Conservation (phyloP, 2,797 vertebrate genomes). For the Pangasius krempfi region DNA sequence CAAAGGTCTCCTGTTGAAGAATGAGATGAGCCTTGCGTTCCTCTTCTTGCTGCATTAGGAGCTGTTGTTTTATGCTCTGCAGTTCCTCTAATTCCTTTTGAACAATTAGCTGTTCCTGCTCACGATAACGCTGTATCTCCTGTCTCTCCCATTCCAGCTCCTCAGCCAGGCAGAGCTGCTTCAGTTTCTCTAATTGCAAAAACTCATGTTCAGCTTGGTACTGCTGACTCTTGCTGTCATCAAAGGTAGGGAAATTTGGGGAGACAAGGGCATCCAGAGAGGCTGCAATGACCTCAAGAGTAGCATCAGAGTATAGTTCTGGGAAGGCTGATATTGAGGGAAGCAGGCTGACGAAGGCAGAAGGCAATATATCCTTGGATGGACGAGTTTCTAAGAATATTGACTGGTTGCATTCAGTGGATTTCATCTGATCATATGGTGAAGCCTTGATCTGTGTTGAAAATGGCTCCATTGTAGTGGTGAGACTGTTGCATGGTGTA, state of each 20-base stretch:
- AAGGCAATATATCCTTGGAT: slow-evolving; percentile 80
- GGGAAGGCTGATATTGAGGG: slow-evolving; percentile 84
- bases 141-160: slow-evolving; percentile 98
- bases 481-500: slow-evolving; percentile 74
- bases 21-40: slow-evolving; percentile 95
- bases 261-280: slow-evolving; percentile 84
- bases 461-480: slow-evolving; percentile 69
- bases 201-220: slow-evolving; percentile 95
- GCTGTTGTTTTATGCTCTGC: slow-evolving; percentile 95
- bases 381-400: slow-evolving; percentile 78
- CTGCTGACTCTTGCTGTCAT: slow-evolving; percentile 91
- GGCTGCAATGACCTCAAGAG: slow-evolving; percentile 78
- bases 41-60: slow-evolving; percentile 95
- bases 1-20: slow-evolving; percentile 94
- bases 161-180: slow-evolving; percentile 95
- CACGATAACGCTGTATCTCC: slow-evolving; percentile 96
- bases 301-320: slow-evolving; percentile 86
- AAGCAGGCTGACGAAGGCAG: slow-evolving; percentile 79
- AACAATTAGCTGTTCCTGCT: slow-evolving; percentile 96
- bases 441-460: slow-evolving; percentile 79
- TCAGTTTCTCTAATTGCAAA: slow-evolving; percentile 94
- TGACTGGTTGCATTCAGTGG: slow-evolving; percentile 79
- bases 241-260: slow-evolving; percentile 85
- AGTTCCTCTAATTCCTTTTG: slow-evolving; percentile 97
- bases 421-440: slow-evolving; percentile 87